These are phyloP conservation scores for Poecile montanus DNA, from an alignment of 2,797 vertebrate genomes.

Conservation along the genomic window DNA sequence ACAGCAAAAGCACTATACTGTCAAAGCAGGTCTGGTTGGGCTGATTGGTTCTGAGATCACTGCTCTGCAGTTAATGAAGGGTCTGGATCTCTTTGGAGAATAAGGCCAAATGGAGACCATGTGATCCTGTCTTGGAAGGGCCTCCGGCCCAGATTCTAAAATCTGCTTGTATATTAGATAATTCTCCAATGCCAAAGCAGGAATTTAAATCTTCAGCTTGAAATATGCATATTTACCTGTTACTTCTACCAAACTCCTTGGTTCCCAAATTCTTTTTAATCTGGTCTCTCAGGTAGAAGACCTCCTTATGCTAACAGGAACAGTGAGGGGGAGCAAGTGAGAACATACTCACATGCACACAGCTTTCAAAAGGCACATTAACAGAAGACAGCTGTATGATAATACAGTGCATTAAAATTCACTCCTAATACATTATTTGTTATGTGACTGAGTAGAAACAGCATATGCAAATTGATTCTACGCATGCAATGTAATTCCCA, in stretches of 20 bases:
- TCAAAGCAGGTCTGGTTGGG: not conserved
- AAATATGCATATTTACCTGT: not conserved
- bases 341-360: not conserved
- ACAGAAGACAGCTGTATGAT: not conserved
- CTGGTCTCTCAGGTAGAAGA: not conserved
- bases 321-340: not conserved
- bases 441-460: conserved; percentile 48
- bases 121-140: not conserved
- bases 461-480: conserved; percentile 52
- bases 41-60: conserved; percentile 3
- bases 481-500: conserved; percentile 13
- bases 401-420: conserved; percentile 21
- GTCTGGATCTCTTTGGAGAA: not conserved
- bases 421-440: conserved; percentile 51
- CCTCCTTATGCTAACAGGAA: not conserved
- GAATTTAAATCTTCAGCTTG: not conserved
- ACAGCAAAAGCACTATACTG: not conserved
- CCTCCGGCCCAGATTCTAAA: not conserved
- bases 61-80: conserved; percentile 13
- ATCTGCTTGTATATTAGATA: conserved; percentile 6
- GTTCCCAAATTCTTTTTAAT: not conserved
- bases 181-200: not conserved
- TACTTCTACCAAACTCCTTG: not conserved
- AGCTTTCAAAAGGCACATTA: not conserved
- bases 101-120: not conserved